These are phyloP conservation scores for Sylvicola fuscatus DNA, from an alignment of 2,888 invertebrate genomes.

Conservation along the genomic window DNA sequence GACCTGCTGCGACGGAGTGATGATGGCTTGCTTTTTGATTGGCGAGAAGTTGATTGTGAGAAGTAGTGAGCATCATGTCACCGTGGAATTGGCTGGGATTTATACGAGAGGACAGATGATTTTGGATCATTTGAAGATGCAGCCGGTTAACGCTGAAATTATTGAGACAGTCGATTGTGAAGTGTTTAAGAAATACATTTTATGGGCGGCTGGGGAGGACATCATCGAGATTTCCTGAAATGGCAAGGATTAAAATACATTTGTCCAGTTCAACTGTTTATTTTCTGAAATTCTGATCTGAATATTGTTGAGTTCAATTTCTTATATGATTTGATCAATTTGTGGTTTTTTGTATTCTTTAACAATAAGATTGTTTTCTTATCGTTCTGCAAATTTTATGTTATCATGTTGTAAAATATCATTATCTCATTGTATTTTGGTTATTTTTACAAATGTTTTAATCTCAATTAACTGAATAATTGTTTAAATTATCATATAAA, in stretches of 20 bases:
- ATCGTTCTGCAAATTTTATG: too few species aligned
- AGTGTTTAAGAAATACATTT: not conserved
- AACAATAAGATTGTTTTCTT: too few species aligned
- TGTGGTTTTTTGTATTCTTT: too few species aligned
- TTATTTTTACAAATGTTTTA: too few species aligned
- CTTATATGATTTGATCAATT: not conserved
- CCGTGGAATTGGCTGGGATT: constrained; percentile 35
- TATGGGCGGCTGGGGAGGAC: not conserved
- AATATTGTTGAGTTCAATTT: not conserved
- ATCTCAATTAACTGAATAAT: too few species aligned
- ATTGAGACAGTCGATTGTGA: not conserved
- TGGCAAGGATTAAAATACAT: not conserved
- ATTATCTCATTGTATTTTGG: too few species aligned
- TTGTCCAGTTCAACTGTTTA: not conserved
- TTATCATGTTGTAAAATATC: too few species aligned
- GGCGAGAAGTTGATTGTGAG: constrained; percentile 21
- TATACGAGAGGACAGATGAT: constrained; percentile 43
- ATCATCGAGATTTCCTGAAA: not conserved
- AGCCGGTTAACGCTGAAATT: not conserved
- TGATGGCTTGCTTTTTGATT: constrained; percentile 27
- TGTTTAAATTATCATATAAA: too few species aligned
- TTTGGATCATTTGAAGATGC: constrained; percentile 26
- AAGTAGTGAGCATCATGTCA: constrained; percentile 24
- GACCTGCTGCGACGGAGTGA: constrained; percentile 31
- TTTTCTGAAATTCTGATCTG: not conserved